These are phyloP conservation scores for Apolygus lucorum DNA, from an alignment of 1,140 invertebrate species.

Conservation along the genomic window DNA sequence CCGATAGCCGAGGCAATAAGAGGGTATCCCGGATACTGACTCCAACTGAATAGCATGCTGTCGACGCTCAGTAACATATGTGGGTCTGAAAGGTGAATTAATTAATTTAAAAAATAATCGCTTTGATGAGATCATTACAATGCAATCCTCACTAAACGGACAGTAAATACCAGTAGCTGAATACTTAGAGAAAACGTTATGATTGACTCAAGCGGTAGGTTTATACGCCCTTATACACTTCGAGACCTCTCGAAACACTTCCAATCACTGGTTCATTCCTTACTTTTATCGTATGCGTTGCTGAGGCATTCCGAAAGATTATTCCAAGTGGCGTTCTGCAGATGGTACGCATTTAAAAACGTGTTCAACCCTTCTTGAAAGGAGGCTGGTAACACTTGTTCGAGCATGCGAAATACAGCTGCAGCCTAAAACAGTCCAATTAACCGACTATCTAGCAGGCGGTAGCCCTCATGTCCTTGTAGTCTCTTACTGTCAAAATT, in stretches of 20 bases:
- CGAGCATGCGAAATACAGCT: slow-evolving; percentile 13
- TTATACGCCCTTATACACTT: too few relatives aligned
- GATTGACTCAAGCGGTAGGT: too few relatives aligned
- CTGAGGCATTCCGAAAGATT: not conserved
- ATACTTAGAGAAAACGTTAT: too few relatives aligned
- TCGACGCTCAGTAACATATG: not conserved
- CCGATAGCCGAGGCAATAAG: not conserved
- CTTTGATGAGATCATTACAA: too few relatives aligned
- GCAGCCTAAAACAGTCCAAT: slow-evolving; percentile 16
- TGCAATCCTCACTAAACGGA: too few relatives aligned
- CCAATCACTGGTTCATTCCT: not conserved
- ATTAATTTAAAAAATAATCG: too few relatives aligned
- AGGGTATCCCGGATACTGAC: slow-evolving; percentile 4
- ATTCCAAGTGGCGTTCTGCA: not conserved
- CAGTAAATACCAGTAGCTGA: too few relatives aligned
- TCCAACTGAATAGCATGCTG: not conserved
- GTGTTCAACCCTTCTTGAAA: not conserved
- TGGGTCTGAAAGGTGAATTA: not conserved
- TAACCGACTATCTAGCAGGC: too few relatives aligned
- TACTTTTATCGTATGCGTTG: not conserved
- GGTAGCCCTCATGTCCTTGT: too few relatives aligned
- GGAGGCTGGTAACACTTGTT: not conserved
- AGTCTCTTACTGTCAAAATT: too few relatives aligned
- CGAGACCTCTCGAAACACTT: too few relatives aligned
- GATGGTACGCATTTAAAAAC: not conserved